A percentile compares a stretch with the other conserved stretches of the same genome.
phyloP scores from a whole-genome alignment of 2,797 vertebrate genomes.

The Coccyzus lansbergi region DNA sequence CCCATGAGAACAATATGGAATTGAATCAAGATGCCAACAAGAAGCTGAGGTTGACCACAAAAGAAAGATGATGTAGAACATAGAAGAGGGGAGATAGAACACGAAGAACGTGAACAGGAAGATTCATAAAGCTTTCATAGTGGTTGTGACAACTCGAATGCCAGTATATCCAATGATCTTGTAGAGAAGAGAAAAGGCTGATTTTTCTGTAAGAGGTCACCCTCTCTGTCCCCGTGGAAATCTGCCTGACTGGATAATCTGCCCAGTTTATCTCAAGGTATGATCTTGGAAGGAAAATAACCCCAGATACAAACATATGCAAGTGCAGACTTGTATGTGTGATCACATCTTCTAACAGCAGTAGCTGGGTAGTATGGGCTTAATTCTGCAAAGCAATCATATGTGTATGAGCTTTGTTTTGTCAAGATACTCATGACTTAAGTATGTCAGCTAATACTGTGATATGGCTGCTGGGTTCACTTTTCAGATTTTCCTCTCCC shows the following conservation, averaged over 20 bases:
- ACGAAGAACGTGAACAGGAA: neutral
- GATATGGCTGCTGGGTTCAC: neutral
- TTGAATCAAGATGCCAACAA: neutral
- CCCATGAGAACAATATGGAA: neutral
- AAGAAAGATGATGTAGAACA: neutral
- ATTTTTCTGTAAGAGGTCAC: conserved; percentile 26
- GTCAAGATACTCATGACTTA: neutral
- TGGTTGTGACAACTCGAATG: conserved; percentile 49
- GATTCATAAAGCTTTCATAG: neutral
- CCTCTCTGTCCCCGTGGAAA: conserved; percentile 62
- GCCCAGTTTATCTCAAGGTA: conserved; percentile 64
- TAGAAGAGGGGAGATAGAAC: neutral
- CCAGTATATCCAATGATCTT: neutral
- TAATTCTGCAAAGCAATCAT: neutral
- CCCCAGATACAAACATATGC: neutral
- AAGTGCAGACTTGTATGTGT: neutral
- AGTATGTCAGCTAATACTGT: neutral
- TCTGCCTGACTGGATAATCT: neutral
- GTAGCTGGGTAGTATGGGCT: neutral
- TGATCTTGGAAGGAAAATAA: neutral
- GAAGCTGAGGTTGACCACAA: neutral
- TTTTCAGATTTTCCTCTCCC: neutral
- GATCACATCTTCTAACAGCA: neutral
- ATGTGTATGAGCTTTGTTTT: neutral
- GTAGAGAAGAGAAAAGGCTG: neutral